A percentile compares a stretch with the other conserved stretches of the same genome.
Evolutionary conservation across 1,140 invertebrate species (phyloP).

Genomic region (Drosophila mojavensis): DNA sequence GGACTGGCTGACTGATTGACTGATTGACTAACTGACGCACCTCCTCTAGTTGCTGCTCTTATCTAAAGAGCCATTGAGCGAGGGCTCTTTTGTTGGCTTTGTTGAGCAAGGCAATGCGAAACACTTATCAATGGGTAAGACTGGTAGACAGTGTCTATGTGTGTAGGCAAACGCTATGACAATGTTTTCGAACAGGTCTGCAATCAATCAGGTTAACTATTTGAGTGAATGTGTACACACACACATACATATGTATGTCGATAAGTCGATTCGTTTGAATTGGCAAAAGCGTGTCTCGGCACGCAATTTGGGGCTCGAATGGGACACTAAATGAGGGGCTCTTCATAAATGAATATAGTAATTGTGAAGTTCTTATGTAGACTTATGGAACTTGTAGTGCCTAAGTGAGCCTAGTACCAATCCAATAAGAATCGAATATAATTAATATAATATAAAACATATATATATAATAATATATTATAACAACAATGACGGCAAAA

Average conservation of each 20-base stretch:
- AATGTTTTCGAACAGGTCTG: conserved; percentile 16
- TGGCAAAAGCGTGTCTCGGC: too few species aligned
- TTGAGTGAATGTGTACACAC: background rate
- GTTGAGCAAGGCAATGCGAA: conserved; percentile 57
- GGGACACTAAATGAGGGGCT: too few species aligned
- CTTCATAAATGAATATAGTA: too few species aligned
- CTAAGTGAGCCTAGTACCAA: too few species aligned
- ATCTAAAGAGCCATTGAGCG: conserved; percentile 30
- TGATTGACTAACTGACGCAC: background rate
- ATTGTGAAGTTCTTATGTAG: too few species aligned
- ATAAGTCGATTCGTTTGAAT: too few species aligned
- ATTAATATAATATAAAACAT: too few species aligned
- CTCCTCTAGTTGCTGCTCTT: conserved; percentile 32
- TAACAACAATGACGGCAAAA: too few species aligned
- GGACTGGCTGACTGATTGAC: conserved; percentile 9
- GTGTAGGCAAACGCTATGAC: conserved; percentile 27
- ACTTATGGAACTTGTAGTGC: too few species aligned
- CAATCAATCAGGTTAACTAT: conserved; percentile 2
- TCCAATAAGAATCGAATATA: too few species aligned
- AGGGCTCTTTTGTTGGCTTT: conserved; percentile 18
- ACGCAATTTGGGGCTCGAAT: too few species aligned
- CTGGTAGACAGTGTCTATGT: conserved; percentile 15
- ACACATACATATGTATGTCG: background rate
- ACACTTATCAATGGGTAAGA: conserved; percentile 67
- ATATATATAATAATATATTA: too few species aligned